Conservation (phyloP, 2,113 vertebrate genomes). For the Dromiciops gliroides region DNA sequence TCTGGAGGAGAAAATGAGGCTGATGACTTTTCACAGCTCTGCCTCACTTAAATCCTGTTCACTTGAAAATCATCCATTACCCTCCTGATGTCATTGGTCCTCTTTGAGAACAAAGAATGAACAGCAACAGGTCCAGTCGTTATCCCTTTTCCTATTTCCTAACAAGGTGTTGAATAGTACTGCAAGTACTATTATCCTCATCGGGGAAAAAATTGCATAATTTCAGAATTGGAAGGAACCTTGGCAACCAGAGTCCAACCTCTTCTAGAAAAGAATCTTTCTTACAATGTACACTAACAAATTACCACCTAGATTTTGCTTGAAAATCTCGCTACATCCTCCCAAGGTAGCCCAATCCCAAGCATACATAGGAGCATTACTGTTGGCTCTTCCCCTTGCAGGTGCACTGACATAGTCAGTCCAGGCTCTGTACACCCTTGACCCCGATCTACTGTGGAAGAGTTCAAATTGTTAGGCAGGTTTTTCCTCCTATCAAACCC, state of each 20-base stretch:
- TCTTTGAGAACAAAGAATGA: not conserved
- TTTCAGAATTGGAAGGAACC: not conserved
- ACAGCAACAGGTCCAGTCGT: not conserved
- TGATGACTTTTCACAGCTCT: not conserved
- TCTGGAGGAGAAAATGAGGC: not conserved
- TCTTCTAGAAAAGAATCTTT: not conserved
- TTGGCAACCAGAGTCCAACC: not conserved
- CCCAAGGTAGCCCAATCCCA: not conserved
- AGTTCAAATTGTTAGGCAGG: not conserved
- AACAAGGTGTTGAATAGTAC: not conserved
- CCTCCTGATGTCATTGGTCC: not conserved
- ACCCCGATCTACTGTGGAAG: not conserved
- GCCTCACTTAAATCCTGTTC: not conserved
- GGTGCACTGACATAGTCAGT: not conserved
- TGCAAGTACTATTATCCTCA: not conserved
- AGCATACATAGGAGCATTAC: not conserved
- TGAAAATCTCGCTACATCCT: not conserved
- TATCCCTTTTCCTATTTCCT: not conserved
- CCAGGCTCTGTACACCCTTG: not conserved
- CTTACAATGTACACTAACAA: not conserved
- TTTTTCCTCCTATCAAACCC: not conserved
- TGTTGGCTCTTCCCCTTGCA: not conserved
- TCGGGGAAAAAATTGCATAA: not conserved
- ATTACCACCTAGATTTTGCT: not conserved
- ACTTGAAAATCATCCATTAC: not conserved